Base-by-base conservation (phyloP, 64 coral and sea anemone species). In the Montipora efflorescens region DNA sequence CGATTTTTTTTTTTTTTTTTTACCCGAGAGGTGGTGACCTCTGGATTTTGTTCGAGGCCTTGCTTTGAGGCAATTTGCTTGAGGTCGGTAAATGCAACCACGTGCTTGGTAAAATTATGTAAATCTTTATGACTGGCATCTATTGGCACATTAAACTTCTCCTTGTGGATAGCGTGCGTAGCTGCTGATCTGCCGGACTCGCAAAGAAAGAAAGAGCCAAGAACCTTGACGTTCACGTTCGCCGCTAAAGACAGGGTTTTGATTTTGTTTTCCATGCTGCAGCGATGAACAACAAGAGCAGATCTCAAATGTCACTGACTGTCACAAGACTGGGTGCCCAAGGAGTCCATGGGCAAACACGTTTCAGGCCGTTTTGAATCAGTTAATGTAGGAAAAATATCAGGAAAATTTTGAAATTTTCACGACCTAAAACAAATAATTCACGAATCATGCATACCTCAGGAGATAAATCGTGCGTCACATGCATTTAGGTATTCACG, bases 121-220 rank as follows among this genome's bases (percentile, higher is more conserved):
- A 67, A 84, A 7, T 67, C 82, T 43, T 84, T 84, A 25, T 80
- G 88, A 64, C 43, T 80, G 10, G 9, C 88, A 51, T 79, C 61
- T 47, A 80, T 79, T 43, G 88, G 75, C 21, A 90, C 88, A 90
- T 80, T 90, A 47, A 80, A 79, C 61, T 79, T 90, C 11, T 84
- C 88, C 51, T 90, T 79, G 75, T 90, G 76, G 75, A 59, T 76
- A 59, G 72, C 87, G 64, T 61, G 74, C 18, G 25, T 51, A 75
- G 12, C 18, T 74, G 85, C 45, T 75, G 69, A 88, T 52, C 85
- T 47, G 47, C 82, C 25, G 18, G 43, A 55, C 45, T 88, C 68
- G 14, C 85, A 88, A 88, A 88, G 70, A 46, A 88, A 88, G 69
- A 88, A 88, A 75, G 68, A 74, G 15, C 10, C 67, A 19, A 75